Base-by-base conservation (phyloP, 2,888 invertebrate genomes). In the Buathra laborator region DNA sequence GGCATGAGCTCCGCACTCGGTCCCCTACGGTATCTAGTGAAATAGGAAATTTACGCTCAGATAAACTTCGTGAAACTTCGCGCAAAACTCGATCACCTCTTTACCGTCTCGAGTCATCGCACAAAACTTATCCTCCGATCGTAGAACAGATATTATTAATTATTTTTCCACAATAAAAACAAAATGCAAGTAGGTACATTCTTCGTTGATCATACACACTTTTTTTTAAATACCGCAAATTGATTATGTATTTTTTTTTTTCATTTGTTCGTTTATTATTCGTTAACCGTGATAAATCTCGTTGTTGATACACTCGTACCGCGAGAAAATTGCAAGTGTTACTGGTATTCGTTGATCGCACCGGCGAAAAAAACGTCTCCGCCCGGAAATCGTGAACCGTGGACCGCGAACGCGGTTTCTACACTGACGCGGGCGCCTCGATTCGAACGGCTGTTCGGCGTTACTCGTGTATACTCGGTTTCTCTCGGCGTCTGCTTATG, bases 391-490 rank as follows among this genome's bases (percentile, higher is more conserved):
- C 89, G 90, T 93, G 93, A 93, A 93, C 93, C 93, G 93, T 93
- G 93, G 93, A 93, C 93, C 93, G 93, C 93, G 93, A 90, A 94
- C 92, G 93, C 93, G 93, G 93, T 92, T 92, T 92, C 91, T 93
- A 92, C 93, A 94, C 93, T 94, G 93, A 93, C 92, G 93, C 93
- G 93, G 93, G 93, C 92, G 91, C 87, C 90, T 90, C 92, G 91
- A 94, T 94, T 94, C 93, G 93, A 94, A 93, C 91, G 88, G 71
- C 81, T 87, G 88, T 93, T 93, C 93, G 93, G 92, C 90, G 87
- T 88, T 87, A 87, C 89, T 93, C 93, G 93, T 91, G 78, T 46
- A 44, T 44, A 5, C 82, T 90, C 92, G 92, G 78, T 67, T 14
- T 0, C 0, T 9, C 76, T 92, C 93, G 93, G 71, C 53, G 77